Percentiles rank a stretch among this genome's conserved stretches.
Conservation (phyloP, 2,888 invertebrate genomes). For the Drosophila greeni region DNA sequence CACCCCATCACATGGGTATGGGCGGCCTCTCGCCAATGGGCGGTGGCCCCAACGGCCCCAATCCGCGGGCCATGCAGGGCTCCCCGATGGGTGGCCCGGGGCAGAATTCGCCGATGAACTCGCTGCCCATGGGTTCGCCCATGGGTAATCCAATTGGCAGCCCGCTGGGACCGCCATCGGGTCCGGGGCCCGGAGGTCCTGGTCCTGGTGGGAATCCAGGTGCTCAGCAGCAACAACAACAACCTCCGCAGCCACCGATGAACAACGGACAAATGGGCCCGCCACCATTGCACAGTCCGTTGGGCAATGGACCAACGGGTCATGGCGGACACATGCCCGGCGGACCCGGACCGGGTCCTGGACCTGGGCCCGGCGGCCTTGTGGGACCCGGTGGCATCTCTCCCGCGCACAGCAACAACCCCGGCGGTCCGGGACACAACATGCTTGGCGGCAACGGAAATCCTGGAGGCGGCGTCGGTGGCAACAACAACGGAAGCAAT, state of each 20-base stretch:
- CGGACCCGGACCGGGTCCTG: slow-evolving; percentile 74
- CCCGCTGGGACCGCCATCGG: slow-evolving; percentile 60
- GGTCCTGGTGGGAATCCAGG: slow-evolving; percentile 35
- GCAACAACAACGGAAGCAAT: slow-evolving; percentile 53
- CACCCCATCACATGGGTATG: slow-evolving; percentile 78
- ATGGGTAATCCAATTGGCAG: slow-evolving; percentile 85
- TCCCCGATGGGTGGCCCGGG: slow-evolving; percentile 82
- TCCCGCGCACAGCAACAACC: slow-evolving; percentile 65
- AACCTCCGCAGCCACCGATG: slow-evolving; percentile 80
- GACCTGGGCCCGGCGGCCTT: slow-evolving; percentile 68
- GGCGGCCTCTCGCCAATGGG: slow-evolving; percentile 81
- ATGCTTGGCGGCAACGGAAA: slow-evolving; percentile 51
- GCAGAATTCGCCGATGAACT: slow-evolving; percentile 84
- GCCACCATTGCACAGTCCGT: slow-evolving; percentile 87
- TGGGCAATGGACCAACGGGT: slow-evolving; percentile 82
- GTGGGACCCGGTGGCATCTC: slow-evolving; percentile 72
- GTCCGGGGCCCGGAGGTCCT: slow-evolving; percentile 36
- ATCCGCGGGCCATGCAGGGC: slow-evolving; percentile 83
- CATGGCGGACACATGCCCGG: slow-evolving; percentile 79
- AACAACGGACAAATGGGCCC: slow-evolving; percentile 87
- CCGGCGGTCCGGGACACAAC: slow-evolving; percentile 39
- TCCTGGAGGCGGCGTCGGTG: slow-evolving; percentile 10
- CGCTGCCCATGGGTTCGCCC: slow-evolving; percentile 85
- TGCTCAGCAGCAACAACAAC: slow-evolving; percentile 57
- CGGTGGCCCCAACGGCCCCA: slow-evolving; percentile 79